Evolutionary conservation across 2,113 vertebrate species (phyloP).

Genomic region (Leptobrachium leishanense): DNA sequence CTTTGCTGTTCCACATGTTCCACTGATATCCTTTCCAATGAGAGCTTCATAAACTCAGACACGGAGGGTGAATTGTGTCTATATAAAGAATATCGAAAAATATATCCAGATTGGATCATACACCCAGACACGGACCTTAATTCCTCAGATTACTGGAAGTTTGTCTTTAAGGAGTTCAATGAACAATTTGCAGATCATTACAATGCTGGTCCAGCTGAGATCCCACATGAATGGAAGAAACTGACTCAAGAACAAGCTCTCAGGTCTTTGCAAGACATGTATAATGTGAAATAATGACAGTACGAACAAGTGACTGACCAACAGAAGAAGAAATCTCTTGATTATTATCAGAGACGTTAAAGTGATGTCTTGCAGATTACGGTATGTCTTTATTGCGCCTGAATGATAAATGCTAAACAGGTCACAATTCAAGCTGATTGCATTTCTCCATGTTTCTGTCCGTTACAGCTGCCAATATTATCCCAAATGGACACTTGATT

Average conservation of each 20-base stretch:
- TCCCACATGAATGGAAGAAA: constrained; percentile 52
- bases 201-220: constrained; percentile 42
- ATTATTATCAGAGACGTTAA: no score
- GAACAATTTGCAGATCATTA: constrained; percentile 7
- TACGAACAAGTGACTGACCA: no score
- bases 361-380: no score
- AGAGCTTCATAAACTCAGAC: background rate
- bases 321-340: no score
- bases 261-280: no score
- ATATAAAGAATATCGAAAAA: constrained; percentile 50
- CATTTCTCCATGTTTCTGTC: no score
- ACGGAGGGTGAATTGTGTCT: constrained; percentile 2
- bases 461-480: no score
- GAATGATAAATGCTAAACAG: no score
- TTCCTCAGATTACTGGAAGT: constrained; percentile 52
- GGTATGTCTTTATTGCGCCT: no score
- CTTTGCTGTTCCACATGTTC: constrained; percentile 18
- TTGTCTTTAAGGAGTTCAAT: constrained; percentile 60
- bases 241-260: constrained; percentile 52
- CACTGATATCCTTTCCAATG: constrained; percentile 3
- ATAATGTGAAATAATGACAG: no score
- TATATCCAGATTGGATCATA: constrained; percentile 65
- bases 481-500: no score
- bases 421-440: no score
- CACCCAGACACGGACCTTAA: constrained; percentile 56